Evolutionary conservation across 2,888 invertebrate species (phyloP).

Genomic region (Cyclophora albipunctata): DNA sequence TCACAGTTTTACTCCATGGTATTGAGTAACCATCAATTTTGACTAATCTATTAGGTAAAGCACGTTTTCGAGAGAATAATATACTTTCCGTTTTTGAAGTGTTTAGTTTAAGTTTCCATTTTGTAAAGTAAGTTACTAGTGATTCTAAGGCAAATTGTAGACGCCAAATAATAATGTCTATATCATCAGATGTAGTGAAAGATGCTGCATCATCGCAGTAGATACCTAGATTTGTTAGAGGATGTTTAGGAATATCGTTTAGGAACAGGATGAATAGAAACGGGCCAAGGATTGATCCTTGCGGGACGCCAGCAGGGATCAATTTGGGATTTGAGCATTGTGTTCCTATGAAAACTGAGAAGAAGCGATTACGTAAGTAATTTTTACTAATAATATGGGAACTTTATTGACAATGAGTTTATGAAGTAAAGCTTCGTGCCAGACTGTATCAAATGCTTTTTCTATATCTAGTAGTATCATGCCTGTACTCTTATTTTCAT

Average conservation of each 20-base stretch:
- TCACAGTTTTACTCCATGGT: conserved; percentile 2
- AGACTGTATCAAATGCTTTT: too few relatives aligned
- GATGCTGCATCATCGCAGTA: conserved; percentile 1
- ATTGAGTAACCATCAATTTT: background rate
- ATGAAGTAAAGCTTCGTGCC: too few relatives aligned
- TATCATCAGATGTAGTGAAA: background rate
- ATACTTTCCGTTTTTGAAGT: conserved; percentile 1
- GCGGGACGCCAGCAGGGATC: conserved; percentile 2
- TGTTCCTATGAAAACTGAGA: background rate
- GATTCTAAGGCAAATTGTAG: background rate
- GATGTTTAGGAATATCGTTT: conserved; percentile 6
- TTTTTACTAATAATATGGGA: too few relatives aligned
- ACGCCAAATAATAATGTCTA: background rate
- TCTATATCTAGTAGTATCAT: too few relatives aligned
- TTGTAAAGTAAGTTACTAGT: background rate
- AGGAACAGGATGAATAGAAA: conserved; percentile 1
- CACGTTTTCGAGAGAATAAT: background rate
- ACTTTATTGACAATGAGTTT: too few relatives aligned
- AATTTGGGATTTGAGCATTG: background rate
- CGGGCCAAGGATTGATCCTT: conserved; percentile 7
- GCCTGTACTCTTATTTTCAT: too few relatives aligned
- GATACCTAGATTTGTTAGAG: background rate
- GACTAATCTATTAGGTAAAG: background rate
- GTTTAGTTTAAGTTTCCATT: conserved; percentile 1
- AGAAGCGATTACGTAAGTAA: background rate